Conservation (phyloP, 2,888 invertebrate genomes). For the Zygaena filipendulae region DNA sequence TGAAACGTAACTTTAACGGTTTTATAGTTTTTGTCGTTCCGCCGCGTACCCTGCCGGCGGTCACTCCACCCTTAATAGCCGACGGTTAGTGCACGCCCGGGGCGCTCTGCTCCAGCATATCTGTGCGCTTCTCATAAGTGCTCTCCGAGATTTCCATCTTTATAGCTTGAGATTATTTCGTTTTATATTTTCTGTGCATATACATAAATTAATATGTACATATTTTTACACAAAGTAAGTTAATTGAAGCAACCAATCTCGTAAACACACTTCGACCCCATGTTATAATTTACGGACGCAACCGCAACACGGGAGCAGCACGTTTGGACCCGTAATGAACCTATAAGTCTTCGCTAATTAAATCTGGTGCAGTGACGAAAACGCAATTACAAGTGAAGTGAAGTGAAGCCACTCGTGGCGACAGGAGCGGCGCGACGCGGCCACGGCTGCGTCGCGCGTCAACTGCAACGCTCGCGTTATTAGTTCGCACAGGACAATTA, state of each 20-base stretch:
- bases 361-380: constrained; percentile 33
- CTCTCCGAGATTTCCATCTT: constrained; percentile 58
- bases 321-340: constrained; percentile 8
- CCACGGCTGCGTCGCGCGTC: constrained; percentile 40
- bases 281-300: no score
- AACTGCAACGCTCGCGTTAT: constrained; percentile 53
- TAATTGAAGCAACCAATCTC: no score
- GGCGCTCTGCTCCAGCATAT: constrained; percentile 54
- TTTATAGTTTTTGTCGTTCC: constrained; percentile 67
- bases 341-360: constrained; percentile 56
- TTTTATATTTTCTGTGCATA: no score
- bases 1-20: constrained; percentile 68
- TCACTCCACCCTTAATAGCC: constrained; percentile 62
- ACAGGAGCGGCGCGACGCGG: constrained; percentile 17
- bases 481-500: constrained; percentile 53
- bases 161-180: no score
- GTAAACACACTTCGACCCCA: no score
- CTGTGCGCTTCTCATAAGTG: constrained; percentile 52
- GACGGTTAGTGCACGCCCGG: constrained; percentile 63
- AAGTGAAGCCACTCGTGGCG: constrained; percentile 21
- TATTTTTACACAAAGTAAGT: no score
- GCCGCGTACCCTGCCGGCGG: constrained; percentile 62
- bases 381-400: constrained; percentile 26
- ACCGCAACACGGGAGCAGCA: no score
- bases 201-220: no score